Evolutionary conservation across 2,888 invertebrate species (phyloP).

Genomic region (Ochlodes sylvanus): DNA sequence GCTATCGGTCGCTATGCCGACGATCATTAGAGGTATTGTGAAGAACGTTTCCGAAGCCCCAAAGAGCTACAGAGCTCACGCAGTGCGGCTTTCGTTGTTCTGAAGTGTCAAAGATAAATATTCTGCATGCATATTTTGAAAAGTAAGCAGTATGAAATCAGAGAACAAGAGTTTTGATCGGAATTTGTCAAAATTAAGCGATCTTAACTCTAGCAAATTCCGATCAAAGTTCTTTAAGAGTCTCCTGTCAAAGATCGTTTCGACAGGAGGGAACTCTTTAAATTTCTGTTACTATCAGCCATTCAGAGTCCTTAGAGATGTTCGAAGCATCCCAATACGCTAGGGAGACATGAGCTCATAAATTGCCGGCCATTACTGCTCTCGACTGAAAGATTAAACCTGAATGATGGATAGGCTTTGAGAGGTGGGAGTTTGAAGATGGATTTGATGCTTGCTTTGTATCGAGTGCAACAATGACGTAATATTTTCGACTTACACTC

Average conservation of each 20-base stretch:
- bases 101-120: constrained; percentile 29
- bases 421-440: not conserved
- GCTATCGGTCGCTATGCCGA: constrained; percentile 6
- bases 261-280: no score
- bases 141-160: not conserved
- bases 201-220: no score
- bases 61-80: constrained; percentile 8
- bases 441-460: constrained; percentile 1
- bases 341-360: not conserved
- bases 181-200: no score
- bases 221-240: no score
- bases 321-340: constrained; percentile 1
- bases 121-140: constrained; percentile 8
- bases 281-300: not conserved
- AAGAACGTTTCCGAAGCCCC: constrained; percentile 22
- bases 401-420: constrained; percentile 11
- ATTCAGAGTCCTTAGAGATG: not conserved
- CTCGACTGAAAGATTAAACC: constrained; percentile 26
- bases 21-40: constrained; percentile 37
- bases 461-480: not conserved
- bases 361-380: not conserved
- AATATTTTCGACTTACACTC: no score
- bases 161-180: not conserved
- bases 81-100: constrained; percentile 9
- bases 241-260: no score